Conservation (phyloP, 2,888 invertebrate species). For the Cephus rjabovi region DNA sequence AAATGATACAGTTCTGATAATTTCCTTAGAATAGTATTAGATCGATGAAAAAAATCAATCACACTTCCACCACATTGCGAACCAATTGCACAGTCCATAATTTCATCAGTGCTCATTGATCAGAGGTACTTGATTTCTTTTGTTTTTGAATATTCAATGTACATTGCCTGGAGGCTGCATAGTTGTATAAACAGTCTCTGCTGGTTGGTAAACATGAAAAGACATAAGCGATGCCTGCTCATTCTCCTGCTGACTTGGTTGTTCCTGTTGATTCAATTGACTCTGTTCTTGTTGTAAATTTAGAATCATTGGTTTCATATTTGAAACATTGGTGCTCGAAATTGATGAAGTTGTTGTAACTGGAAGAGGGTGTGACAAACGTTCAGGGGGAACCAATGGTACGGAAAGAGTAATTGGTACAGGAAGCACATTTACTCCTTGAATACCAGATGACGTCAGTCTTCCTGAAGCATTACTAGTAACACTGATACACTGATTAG, state of each 20-base stretch:
- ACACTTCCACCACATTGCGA: too few relatives aligned
- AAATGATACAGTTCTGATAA: too few relatives aligned
- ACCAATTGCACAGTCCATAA: too few relatives aligned
- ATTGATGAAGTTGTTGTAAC: constrained; percentile 33
- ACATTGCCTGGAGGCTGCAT: constrained; percentile 46
- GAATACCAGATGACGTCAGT: constrained; percentile 32
- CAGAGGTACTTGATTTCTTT: too few relatives aligned
- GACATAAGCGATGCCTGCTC: constrained; percentile 46
- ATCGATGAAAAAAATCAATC: too few relatives aligned
- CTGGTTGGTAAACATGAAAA: constrained; percentile 55
- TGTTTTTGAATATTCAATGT: constrained; percentile 39
- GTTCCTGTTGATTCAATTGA: constrained; percentile 30
- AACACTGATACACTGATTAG: too few relatives aligned
- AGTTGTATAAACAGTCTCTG: constrained; percentile 52
- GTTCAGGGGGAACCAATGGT: constrained; percentile 53
- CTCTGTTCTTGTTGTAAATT: constrained; percentile 29
- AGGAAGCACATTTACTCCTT: constrained; percentile 53
- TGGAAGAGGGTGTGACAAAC: constrained; percentile 52
- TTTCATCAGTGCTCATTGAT: too few relatives aligned
- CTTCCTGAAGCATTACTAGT: neutral
- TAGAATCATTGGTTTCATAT: constrained; percentile 9
- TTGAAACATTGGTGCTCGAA: constrained; percentile 33
- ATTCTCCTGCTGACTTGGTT: constrained; percentile 36
- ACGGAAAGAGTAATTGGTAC: constrained; percentile 55
- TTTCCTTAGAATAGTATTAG: too few relatives aligned